phyloP scores from a whole-genome alignment of 2,888 invertebrate species.

The Oligia latruncula region DNA sequence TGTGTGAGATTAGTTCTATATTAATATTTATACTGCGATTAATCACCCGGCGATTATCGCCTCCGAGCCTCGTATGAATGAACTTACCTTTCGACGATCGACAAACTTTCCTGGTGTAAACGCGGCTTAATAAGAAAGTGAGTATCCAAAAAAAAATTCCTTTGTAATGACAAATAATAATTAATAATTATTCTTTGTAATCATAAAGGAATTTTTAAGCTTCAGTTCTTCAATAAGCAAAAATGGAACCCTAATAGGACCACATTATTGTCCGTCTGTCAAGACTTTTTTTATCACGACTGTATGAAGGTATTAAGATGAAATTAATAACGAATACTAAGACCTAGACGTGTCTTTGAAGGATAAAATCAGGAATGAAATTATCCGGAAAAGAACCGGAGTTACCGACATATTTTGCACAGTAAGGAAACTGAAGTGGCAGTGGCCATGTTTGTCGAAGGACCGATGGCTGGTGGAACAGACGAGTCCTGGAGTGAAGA shows the following conservation, averaged over 20 bases:
- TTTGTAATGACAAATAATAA: conserved; percentile 14
- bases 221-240: neutral
- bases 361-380: too few species aligned
- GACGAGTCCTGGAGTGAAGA: too few species aligned
- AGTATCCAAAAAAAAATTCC: neutral
- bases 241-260: neutral
- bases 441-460: too few species aligned
- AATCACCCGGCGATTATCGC: neutral
- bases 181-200: conserved; percentile 16
- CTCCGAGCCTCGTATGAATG: too few species aligned
- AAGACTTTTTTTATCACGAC: neutral
- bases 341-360: neutral
- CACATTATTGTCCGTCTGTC: neutral
- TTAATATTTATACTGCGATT: neutral
- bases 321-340: neutral
- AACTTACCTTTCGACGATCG: neutral
- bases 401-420: too few species aligned
- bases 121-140: conserved; percentile 3
- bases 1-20: neutral
- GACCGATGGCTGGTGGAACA: too few species aligned
- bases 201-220: neutral
- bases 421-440: too few species aligned
- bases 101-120: neutral
- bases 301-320: neutral
- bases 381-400: too few species aligned